A percentile compares a stretch with the other conserved stretches of the same genome.
phyloP scores from a whole-genome alignment of 1,140 invertebrate genomes.

The Drosophila varians region DNA sequence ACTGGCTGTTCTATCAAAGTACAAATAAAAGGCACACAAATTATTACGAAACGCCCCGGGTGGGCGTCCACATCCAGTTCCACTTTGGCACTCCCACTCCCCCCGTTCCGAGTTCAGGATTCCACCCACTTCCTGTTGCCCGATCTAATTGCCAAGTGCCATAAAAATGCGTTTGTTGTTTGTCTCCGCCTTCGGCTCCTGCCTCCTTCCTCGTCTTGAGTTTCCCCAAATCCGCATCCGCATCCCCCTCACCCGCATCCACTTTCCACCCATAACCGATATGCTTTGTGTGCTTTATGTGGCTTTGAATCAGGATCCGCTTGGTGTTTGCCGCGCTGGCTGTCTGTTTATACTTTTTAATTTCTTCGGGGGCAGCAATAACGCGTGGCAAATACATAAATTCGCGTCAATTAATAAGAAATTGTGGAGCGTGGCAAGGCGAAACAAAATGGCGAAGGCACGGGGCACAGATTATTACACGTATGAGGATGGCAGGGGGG shows the following conservation, averaged over 20 bases:
- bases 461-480: slow-evolving; percentile 60
- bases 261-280: not conserved
- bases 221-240: too few relatives aligned
- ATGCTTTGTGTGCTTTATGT: slow-evolving; percentile 59
- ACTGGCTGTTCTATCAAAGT: slow-evolving; percentile 51
- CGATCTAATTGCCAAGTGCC: slow-evolving; percentile 73
- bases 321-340: slow-evolving; percentile 1
- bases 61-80: not conserved
- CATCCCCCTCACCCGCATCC: too few relatives aligned
- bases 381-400: slow-evolving; percentile 80
- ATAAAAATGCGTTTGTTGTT: slow-evolving; percentile 70
- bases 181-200: slow-evolving; percentile 31
- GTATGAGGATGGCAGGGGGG: slow-evolving; percentile 7
- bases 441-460: slow-evolving; percentile 62
- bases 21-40: slow-evolving; percentile 74
- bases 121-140: slow-evolving; percentile 14
- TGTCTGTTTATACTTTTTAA: slow-evolving; percentile 80
- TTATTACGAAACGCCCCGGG: slow-evolving; percentile 60
- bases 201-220: too few relatives aligned
- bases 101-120: not conserved
- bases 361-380: slow-evolving; percentile 71
- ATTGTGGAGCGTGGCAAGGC: slow-evolving; percentile 67
- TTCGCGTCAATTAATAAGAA: slow-evolving; percentile 81
- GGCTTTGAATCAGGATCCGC: slow-evolving; percentile 15
- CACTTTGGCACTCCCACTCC: slow-evolving; percentile 5